Conservation (phyloP, 1,140 invertebrate genomes). For the Macrosteles quadrilineatus region DNA sequence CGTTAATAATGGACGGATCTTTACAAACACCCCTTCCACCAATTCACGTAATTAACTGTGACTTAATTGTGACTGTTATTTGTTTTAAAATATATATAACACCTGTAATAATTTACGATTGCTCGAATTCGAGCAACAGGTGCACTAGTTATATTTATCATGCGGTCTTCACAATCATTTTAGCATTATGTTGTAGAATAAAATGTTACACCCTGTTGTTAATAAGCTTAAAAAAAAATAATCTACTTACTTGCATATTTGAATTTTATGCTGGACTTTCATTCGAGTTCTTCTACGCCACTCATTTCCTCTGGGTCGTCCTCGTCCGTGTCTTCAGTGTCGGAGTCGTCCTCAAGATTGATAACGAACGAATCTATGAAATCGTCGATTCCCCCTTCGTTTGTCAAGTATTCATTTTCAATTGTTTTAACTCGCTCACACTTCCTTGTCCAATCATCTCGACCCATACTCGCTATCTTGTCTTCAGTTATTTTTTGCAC, state of each 20-base stretch:
- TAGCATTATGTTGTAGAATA: not conserved
- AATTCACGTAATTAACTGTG: not conserved
- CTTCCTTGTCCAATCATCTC: slow-evolving; percentile 3
- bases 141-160: not conserved
- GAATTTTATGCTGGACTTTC: not conserved
- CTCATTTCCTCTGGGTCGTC: not conserved
- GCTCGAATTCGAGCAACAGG: no score
- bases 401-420: slow-evolving; percentile 16
- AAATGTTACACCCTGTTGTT: not conserved
- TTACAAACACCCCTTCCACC: no score
- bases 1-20: no score
- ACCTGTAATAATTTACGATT: no score
- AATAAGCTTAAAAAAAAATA: not conserved
- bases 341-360: not conserved
- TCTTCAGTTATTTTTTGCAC: slow-evolving; percentile 16
- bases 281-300: not conserved
- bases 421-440: slow-evolving; percentile 10
- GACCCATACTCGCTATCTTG: slow-evolving; percentile 13
- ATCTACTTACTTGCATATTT: not conserved
- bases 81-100: no score
- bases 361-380: slow-evolving; percentile 1
- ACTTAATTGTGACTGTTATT: not conserved
- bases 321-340: not conserved
- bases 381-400: not conserved
- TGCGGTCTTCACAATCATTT: not conserved